Evolutionary conservation across 2,888 invertebrate genomes (phyloP).

Genomic region (Netelia melanura): DNA sequence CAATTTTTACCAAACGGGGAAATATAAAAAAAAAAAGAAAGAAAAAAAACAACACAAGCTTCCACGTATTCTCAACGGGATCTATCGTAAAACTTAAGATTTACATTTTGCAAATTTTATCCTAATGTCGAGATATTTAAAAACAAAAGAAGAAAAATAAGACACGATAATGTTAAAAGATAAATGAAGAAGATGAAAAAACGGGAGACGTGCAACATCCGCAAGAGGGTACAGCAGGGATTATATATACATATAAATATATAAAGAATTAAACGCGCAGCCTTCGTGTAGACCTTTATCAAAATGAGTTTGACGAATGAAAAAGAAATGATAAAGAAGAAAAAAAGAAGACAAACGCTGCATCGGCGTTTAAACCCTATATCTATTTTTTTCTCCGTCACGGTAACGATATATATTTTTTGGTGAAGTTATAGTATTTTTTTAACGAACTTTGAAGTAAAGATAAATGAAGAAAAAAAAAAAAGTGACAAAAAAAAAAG

Average conservation of each 20-base stretch:
- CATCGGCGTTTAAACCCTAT: no score
- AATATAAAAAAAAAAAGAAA: not conserved
- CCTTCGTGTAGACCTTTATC: constrained; percentile 60
- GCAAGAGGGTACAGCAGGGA: constrained; percentile 12
- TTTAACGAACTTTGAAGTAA: constrained; percentile 46
- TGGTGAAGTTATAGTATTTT: constrained; percentile 64
- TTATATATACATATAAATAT: not conserved
- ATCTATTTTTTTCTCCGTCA: constrained; percentile 43
- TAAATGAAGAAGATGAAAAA: constrained; percentile 16
- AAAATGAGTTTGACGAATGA: constrained; percentile 33
- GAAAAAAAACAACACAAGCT: constrained; percentile 34
- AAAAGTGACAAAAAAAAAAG: not conserved
- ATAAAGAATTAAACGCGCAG: constrained; percentile 50
- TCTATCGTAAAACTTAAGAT: constrained; percentile 49
- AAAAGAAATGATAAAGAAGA: constrained; percentile 1
- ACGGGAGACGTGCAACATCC: not conserved
- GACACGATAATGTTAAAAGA: not conserved
- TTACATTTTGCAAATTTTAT: constrained; percentile 57
- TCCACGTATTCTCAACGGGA: constrained; percentile 62
- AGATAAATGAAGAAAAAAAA: not conserved
- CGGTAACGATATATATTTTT: constrained; percentile 53
- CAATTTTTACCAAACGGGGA: constrained; percentile 52
- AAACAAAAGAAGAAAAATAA: constrained; percentile 29
- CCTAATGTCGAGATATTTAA: constrained; percentile 42
- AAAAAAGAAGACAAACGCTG: constrained; percentile 1